Percentiles rank a stretch among this genome's conserved stretches.
Evolutionary conservation across 1,140 invertebrate species (phyloP).

Genomic region (Acromyrmex echinatior): DNA sequence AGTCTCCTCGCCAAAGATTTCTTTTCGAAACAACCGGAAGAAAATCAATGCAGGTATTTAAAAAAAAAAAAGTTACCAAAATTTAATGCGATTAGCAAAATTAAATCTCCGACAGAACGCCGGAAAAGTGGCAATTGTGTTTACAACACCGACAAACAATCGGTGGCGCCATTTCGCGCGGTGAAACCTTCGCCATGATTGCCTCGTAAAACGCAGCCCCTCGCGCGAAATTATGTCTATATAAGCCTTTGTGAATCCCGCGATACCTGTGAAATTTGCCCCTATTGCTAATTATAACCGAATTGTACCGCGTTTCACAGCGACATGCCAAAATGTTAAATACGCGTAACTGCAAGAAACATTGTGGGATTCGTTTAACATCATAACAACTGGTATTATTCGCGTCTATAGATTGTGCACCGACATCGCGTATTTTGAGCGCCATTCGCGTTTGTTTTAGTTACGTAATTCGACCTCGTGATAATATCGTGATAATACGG

Average conservation of each 20-base stretch:
- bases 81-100: too few species aligned
- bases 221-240: conserved; percentile 15
- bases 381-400: not conserved
- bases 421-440: conserved; percentile 1
- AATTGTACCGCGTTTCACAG: not conserved
- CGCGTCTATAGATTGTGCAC: not conserved
- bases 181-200: not conserved
- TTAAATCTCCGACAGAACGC: too few species aligned
- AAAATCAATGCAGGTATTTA: too few species aligned
- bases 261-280: not conserved
- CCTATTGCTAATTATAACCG: not conserved
- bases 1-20: too few species aligned
- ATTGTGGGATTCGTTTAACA: not conserved
- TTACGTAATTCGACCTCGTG: not conserved
- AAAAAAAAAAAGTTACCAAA: too few species aligned
- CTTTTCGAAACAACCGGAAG: too few species aligned
- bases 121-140: too few species aligned
- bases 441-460: not conserved
- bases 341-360: not conserved
- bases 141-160: not conserved
- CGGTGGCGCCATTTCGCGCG: not conserved
- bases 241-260: not conserved
- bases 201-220: not conserved
- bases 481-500: not conserved
- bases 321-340: not conserved